Percentiles rank a stretch among this genome's conserved stretches.
Evolutionary conservation across 2,888 invertebrate species (phyloP).

Genomic region (Caenorhabditis sp.): DNA sequence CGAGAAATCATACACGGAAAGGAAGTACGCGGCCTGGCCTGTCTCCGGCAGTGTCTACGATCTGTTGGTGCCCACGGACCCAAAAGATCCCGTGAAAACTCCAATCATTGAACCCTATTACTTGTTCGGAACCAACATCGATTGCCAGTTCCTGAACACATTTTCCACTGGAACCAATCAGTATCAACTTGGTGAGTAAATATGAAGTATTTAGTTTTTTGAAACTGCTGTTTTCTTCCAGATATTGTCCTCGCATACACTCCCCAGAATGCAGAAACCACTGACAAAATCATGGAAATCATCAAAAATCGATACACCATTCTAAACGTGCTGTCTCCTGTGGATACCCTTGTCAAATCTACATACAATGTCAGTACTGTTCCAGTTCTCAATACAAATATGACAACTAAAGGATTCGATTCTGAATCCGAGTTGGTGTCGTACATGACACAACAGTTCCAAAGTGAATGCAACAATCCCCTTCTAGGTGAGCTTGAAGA

Average conservation of each 20-base stretch:
- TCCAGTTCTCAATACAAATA: conserved; percentile 29
- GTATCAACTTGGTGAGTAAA: conserved; percentile 32
- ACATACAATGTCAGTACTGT: conserved; percentile 23
- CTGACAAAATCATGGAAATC: conserved; percentile 66
- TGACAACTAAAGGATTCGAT: conserved; percentile 76
- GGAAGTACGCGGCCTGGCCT: conserved; percentile 68
- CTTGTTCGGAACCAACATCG: conserved; percentile 37
- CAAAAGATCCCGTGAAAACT: conserved; percentile 35
- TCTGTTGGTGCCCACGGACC: conserved; percentile 67
- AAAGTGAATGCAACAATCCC: conserved; percentile 75
- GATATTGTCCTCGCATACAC: conserved; percentile 73
- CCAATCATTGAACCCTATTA: conserved; percentile 67
- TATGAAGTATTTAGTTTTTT: not conserved
- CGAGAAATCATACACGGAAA: conserved; percentile 66
- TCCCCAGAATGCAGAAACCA: conserved; percentile 62
- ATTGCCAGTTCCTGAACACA: conserved; percentile 68
- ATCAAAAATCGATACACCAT: conserved; percentile 46
- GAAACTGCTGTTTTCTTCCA: not conserved
- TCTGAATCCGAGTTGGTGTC: conserved; percentile 84
- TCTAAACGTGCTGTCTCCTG: not conserved
- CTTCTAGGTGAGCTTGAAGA: conserved; percentile 64
- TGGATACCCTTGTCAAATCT: not conserved
- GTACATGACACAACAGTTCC: conserved; percentile 78
- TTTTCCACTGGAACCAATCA: conserved; percentile 12
- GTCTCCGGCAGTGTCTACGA: conserved; percentile 73